These are phyloP conservation scores for Paraescarpia echinospica DNA, from an alignment of 1,140 invertebrate genomes.

Conservation along the genomic window DNA sequence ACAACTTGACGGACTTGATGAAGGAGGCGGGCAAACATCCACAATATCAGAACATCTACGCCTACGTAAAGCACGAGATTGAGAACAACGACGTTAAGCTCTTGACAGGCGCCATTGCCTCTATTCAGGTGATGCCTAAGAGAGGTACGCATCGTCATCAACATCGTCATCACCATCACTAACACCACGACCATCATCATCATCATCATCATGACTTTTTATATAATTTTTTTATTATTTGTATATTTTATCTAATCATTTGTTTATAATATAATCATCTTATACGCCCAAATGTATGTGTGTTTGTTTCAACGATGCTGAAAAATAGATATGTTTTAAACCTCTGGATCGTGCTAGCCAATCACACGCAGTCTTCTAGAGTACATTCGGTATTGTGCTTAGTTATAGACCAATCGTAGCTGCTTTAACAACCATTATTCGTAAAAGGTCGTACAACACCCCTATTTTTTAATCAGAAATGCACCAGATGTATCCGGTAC, in stretches of 20 bases:
- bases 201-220: too few species aligned
- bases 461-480: background rate
- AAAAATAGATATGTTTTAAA: too few species aligned
- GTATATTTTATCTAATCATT: too few species aligned
- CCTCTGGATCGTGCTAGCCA: too few species aligned
- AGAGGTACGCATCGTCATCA: background rate
- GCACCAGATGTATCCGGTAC: background rate
- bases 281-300: too few species aligned
- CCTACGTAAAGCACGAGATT: background rate
- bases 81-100: background rate
- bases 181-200: too few species aligned
- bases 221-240: too few species aligned
- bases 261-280: too few species aligned
- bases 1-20: background rate
- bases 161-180: too few species aligned
- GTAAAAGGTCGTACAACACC: background rate
- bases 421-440: background rate
- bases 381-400: too few species aligned
- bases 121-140: background rate
- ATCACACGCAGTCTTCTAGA: too few species aligned
- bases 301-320: too few species aligned
- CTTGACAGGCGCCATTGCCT: background rate
- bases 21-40: background rate
- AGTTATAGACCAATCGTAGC: background rate
- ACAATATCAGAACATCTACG: background rate